Evolutionary conservation across 1,140 invertebrate species (phyloP).

Genomic region (Drosophila subobscura): DNA sequence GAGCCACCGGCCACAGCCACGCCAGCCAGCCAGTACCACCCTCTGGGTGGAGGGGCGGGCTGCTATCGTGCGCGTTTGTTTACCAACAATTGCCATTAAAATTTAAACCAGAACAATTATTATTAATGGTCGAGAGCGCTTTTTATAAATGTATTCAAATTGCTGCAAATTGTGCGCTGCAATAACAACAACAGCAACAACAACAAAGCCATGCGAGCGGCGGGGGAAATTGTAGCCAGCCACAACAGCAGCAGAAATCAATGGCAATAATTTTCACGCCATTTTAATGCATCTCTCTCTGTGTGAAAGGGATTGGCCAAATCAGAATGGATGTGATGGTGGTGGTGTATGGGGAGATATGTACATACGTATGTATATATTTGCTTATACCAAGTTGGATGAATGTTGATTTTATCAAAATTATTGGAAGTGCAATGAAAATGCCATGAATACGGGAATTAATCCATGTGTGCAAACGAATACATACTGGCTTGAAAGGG

Average conservation of each 20-base stretch:
- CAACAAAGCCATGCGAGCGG: background rate
- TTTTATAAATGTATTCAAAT: constrained; percentile 79
- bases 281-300: constrained; percentile 53
- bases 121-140: constrained; percentile 71
- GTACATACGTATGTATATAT: no score
- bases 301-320: background rate
- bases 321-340: background rate
- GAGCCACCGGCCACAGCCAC: constrained; percentile 13
- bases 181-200: constrained; percentile 37
- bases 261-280: constrained; percentile 66
- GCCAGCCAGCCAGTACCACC: background rate
- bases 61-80: constrained; percentile 51
- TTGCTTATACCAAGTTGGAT: no score
- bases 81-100: constrained; percentile 79
- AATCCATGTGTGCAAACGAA: no score
- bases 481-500: no score
- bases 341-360: background rate
- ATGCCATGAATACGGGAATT: no score
- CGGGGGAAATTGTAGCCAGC: constrained; percentile 8
- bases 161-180: constrained; percentile 28
- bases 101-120: constrained; percentile 81
- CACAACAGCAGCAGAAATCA: constrained; percentile 35
- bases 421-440: no score
- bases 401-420: no score
- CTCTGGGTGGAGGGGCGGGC: constrained; percentile 5